phyloP scores from a whole-genome alignment of 2,888 invertebrate genomes.

The Horisme vitalbata region DNA sequence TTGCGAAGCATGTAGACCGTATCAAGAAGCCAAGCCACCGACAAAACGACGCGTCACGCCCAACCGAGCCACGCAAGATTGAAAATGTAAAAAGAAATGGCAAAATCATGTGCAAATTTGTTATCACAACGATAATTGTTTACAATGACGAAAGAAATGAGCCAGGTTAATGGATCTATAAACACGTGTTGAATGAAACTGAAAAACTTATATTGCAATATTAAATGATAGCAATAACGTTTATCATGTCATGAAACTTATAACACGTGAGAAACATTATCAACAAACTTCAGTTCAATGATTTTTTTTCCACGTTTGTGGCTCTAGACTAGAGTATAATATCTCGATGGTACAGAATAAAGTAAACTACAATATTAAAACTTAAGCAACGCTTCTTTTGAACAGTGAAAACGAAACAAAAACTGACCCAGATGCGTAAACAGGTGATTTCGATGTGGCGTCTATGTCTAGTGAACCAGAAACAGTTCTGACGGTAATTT shows the following conservation, averaged over 20 bases:
- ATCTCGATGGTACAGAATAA: constrained; percentile 48
- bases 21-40: constrained; percentile 66
- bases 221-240: constrained; percentile 29
- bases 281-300: background rate
- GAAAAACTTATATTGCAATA: constrained; percentile 13
- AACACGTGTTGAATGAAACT: constrained; percentile 12
- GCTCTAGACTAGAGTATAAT: too few species aligned
- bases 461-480: constrained; percentile 53
- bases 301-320: too few species aligned
- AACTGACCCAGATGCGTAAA: constrained; percentile 67
- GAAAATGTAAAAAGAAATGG: constrained; percentile 52
- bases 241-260: constrained; percentile 37
- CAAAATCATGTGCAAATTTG: constrained; percentile 54
- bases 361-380: constrained; percentile 40
- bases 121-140: constrained; percentile 41
- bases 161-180: constrained; percentile 12
- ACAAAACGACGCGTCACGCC: constrained; percentile 76
- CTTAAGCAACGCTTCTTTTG: constrained; percentile 55
- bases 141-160: constrained; percentile 33
- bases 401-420: constrained; percentile 68
- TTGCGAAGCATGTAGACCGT: constrained; percentile 73
- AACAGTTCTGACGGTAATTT: constrained; percentile 50
- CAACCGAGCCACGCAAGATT: constrained; percentile 68
- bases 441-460: constrained; percentile 54
- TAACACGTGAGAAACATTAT: constrained; percentile 21